These are phyloP conservation scores for Tricholaema leucomelas DNA, from an alignment of 2,113 vertebrate genomes.

Conservation along the genomic window DNA sequence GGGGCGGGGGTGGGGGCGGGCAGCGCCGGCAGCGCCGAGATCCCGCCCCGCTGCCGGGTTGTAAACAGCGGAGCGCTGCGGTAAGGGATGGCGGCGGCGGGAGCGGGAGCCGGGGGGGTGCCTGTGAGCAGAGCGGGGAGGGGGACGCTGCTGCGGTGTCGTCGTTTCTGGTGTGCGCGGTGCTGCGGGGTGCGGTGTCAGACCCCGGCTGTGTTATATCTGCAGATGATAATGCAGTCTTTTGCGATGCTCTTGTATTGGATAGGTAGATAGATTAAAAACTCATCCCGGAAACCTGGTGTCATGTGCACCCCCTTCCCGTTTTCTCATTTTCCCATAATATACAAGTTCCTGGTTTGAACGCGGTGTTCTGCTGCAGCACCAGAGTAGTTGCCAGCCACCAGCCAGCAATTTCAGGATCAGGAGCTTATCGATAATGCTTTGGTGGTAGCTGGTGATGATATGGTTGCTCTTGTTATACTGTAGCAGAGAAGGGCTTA, in stretches of 20 bases:
- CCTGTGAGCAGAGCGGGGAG: too few species aligned
- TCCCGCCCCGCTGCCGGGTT: not conserved
- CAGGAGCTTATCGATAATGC: not conserved
- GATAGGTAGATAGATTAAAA: not conserved
- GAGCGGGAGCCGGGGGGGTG: too few species aligned
- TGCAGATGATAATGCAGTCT: not conserved
- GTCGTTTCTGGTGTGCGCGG: not conserved
- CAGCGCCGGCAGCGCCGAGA: not conserved
- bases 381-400: accelerated
- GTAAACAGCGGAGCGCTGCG: not conserved
- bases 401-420: not conserved
- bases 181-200: not conserved
- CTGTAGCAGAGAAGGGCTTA: not conserved
- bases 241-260: not conserved
- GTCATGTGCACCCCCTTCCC: accelerated
- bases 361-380: not conserved
- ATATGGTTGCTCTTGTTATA: not conserved
- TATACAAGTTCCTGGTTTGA: not conserved
- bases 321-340: not conserved
- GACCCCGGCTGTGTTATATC: not conserved
- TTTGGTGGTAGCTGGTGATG: not conserved
- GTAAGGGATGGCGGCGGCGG: not conserved
- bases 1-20: not conserved
- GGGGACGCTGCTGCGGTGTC: not conserved
- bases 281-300: not conserved